Evolutionary conservation across 2,888 invertebrate species (phyloP), one percentile per base, ranked within the genome.

Genomic region (Drosophila borealis): DNA sequence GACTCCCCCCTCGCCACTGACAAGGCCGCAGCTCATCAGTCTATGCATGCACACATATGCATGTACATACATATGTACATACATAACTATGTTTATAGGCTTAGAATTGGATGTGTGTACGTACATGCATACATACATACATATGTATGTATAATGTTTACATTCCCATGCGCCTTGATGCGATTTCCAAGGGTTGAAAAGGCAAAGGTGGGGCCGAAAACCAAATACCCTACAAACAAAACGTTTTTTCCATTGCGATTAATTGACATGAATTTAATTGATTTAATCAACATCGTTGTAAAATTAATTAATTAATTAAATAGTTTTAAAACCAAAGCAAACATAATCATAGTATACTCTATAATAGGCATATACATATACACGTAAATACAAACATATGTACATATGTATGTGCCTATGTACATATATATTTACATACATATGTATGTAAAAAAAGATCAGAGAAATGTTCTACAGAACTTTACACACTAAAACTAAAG

Each of bases 11-110:
- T 10, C 50, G 36, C 29, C 21, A 34, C 17, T 37, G 44, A 42
- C 74, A 74, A 74, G 78, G 74, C 60, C 73, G 51, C 19, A 19
- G 29, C 51, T 41, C 78, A 59, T 72, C 57, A 25, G 21, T 34
- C n/a, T 11, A 19, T 4, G 8, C 14, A 61, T 2, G 14, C 36
- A 13, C n/a, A 29, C 29, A 8, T 37, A 45, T 10, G 34, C 21
- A 48, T 10, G 14, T 25, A 34, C 4, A 13, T 29, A 39, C 9
- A 25, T 44, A 44, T 4, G 4, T 11, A 51, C 5, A 29, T 34
- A 41, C 36, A 29, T 41, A 29, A 9, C 4, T 41, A 41, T 17
- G 41, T 10, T 17, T 10, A 41, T 17, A 3, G 17, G 17, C 17
- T 17, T 41, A 41, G 10, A 9, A 41, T 3, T 41, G 41, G 41